Conservation (phyloP, 2,888 invertebrate species). For the Protodeltote pygarga region DNA sequence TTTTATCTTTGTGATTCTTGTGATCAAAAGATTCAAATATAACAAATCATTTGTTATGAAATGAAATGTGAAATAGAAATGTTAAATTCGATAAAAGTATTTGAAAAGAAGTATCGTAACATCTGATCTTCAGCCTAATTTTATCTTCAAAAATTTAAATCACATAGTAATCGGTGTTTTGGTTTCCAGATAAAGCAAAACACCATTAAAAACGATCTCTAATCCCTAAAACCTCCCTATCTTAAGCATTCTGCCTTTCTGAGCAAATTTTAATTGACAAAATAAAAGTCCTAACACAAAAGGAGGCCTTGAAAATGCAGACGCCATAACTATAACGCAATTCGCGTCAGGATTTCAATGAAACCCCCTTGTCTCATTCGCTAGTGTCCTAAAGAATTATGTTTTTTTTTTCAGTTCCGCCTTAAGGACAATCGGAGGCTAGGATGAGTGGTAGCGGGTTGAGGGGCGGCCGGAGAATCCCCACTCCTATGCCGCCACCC, state of each 20-base stretch:
- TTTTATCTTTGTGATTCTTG: too few species aligned
- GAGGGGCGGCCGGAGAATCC: conserved; percentile 76
- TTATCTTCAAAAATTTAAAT: too few species aligned
- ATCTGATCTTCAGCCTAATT: too few species aligned
- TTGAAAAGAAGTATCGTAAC: too few species aligned
- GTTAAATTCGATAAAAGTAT: too few species aligned
- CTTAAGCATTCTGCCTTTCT: conserved; percentile 9
- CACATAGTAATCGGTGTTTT: too few species aligned
- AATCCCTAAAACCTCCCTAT: too few species aligned
- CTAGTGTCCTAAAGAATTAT: conserved; percentile 55
- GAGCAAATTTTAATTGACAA: conserved; percentile 37
- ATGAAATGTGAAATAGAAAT: too few species aligned
- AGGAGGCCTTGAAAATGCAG: conserved; percentile 17
- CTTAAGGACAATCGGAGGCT: conserved; percentile 56
- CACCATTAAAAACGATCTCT: conserved; percentile 12
- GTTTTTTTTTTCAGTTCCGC: conserved; percentile 63
- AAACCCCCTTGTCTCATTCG: conserved; percentile 58
- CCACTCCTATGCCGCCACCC: conserved; percentile 82
- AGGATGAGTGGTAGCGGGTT: conserved; percentile 70
- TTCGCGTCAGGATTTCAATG: conserved; percentile 38
- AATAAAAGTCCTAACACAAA: conserved; percentile 32
- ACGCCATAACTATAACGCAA: conserved; percentile 25
- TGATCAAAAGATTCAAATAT: too few species aligned
- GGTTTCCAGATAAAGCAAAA: not conserved
- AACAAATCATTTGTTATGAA: too few species aligned